Conservation (phyloP, 92 coral and sea anemone genomes). For the Actinostola sp. region DNA sequence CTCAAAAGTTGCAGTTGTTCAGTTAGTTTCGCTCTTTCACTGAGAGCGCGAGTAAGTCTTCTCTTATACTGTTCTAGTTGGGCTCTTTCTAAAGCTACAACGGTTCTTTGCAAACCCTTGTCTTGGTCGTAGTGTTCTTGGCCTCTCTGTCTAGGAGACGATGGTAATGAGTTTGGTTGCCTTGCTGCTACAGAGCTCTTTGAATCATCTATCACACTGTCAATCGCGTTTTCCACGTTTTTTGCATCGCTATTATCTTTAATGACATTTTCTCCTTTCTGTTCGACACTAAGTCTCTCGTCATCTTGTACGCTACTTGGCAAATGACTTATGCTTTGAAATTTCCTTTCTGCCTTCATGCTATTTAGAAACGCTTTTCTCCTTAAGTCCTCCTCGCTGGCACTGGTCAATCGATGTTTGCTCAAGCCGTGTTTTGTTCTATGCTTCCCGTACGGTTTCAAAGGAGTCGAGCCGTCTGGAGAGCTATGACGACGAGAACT, state of each 20-base stretch:
- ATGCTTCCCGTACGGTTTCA: not conserved
- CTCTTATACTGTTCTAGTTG: conserved; percentile 47
- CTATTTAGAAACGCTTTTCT: conserved; percentile 64
- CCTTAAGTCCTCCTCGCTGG: conserved; percentile 59
- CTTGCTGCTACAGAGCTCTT: not conserved
- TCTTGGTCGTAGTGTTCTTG: conserved; percentile 1
- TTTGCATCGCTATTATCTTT: not conserved
- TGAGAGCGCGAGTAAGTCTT: conserved; percentile 55
- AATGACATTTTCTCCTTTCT: not conserved
- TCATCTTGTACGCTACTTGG: conserved; percentile 4
- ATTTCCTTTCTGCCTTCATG: conserved; percentile 40
- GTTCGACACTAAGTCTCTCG: not conserved
- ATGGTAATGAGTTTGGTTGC: not conserved
- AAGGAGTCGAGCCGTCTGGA: conserved; percentile 18
- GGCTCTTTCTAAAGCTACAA: conserved; percentile 29
- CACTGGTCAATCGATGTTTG: conserved; percentile 32
- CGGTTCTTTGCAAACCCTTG: conserved; percentile 3
- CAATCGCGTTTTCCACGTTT: not conserved
- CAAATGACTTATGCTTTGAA: conserved; percentile 27
- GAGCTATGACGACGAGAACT: conserved; percentile 29
- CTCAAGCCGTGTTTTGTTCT: conserved; percentile 15
- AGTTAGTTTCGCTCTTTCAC: conserved; percentile 66
- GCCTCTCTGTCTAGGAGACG: conserved; percentile 3
- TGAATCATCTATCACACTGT: not conserved
- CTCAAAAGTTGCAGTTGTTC: conserved; percentile 45